Percentiles rank a stretch among this genome's conserved stretches.
Evolutionary conservation across 1,140 invertebrate genomes (phyloP).

Genomic region (Rhizoglyphus robini): DNA sequence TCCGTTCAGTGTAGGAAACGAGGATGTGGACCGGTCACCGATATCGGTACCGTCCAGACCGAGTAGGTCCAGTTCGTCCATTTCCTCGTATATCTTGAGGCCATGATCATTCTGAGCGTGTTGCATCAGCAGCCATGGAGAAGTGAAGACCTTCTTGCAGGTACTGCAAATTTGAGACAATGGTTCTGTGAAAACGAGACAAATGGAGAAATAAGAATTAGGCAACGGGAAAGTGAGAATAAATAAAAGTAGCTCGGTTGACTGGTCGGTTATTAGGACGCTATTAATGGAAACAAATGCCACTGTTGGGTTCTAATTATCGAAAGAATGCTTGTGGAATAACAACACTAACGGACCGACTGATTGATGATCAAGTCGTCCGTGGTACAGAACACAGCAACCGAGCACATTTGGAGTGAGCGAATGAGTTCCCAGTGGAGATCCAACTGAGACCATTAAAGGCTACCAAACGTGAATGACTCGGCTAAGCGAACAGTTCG

Average conservation of each 20-base stretch:
- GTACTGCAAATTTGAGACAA: slow-evolving; percentile 84
- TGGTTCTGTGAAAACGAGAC: slow-evolving; percentile 54
- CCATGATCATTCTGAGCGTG: slow-evolving; percentile 87
- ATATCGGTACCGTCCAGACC: background rate
- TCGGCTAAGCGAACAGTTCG: background rate
- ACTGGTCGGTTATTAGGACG: background rate
- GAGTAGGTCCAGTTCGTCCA: slow-evolving; percentile 9
- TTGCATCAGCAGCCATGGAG: slow-evolving; percentile 84
- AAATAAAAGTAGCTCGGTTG: too few species aligned
- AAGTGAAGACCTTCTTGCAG: slow-evolving; percentile 72
- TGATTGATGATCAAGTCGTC: slow-evolving; percentile 6
- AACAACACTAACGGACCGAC: background rate
- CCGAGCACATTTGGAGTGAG: background rate
- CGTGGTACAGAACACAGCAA: background rate
- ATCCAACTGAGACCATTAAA: slow-evolving; percentile 4
- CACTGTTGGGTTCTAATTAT: background rate
- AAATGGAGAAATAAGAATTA: background rate
- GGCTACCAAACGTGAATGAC: slow-evolving; percentile 2
- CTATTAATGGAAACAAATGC: slow-evolving; percentile 11
- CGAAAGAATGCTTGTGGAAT: background rate
- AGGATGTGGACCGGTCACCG: background rate
- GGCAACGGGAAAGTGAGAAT: background rate
- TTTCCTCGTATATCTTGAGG: slow-evolving; percentile 56
- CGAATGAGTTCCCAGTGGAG: background rate
- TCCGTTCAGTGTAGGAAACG: background rate